Conservation (phyloP, 2,113 vertebrate species). For the Lamprologus ornatipinnis region DNA sequence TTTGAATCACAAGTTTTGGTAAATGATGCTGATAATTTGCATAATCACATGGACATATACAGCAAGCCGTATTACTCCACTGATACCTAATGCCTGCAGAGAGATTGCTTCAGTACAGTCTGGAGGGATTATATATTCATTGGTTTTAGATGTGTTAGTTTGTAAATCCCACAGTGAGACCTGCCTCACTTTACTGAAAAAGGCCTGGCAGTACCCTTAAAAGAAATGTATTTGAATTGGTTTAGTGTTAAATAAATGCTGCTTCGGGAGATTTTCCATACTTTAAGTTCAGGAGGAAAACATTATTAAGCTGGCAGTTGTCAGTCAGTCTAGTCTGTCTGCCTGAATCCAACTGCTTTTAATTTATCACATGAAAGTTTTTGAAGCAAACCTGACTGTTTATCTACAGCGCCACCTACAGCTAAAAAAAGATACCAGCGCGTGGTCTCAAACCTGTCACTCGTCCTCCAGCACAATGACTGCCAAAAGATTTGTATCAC, state of each 20-base stretch:
- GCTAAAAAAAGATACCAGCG: not conserved
- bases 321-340: not conserved
- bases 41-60: not conserved
- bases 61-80: not conserved
- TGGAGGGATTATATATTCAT: not conserved
- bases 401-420: not conserved
- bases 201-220: not conserved
- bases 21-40: not conserved
- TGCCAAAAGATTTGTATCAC: not conserved
- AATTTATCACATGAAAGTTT: not conserved
- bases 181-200: not conserved
- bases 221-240: not conserved
- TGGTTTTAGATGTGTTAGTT: not conserved
- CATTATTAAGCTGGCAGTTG: not conserved
- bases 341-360: not conserved
- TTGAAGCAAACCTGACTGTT: not conserved
- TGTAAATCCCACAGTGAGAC: not conserved
- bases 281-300: not conserved
- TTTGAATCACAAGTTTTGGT: not conserved
- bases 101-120: not conserved
- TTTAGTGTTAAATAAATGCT: not conserved
- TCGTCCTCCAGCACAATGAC: not conserved
- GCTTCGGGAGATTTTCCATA: not conserved
- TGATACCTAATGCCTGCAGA: not conserved
- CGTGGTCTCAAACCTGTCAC: not conserved